phyloP scores from a whole-genome alignment of 2,113 vertebrate species.

The Phalacrocorax pelagicus region DNA sequence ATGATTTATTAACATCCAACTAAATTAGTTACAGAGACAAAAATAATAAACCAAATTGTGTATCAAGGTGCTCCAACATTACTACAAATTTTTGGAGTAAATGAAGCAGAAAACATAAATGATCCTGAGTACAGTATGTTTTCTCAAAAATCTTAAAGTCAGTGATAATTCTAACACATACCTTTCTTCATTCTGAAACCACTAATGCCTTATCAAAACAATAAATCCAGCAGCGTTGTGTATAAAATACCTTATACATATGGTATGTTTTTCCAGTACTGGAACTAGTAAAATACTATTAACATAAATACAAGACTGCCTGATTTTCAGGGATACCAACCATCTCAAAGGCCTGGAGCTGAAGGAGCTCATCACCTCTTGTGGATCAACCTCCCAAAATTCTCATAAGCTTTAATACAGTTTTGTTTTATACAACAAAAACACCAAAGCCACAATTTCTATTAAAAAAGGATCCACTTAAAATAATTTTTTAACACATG shows the following conservation, averaged over 20 bases:
- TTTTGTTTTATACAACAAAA: constrained; percentile 19
- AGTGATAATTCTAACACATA: not conserved
- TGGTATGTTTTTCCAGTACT: not conserved
- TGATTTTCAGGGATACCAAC: not conserved
- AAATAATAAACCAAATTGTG: constrained; percentile 3
- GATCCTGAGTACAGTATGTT: not conserved
- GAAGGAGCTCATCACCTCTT: not conserved
- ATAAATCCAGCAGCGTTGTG: not conserved
- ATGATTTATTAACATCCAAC: constrained; percentile 57
- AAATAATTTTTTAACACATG: constrained; percentile 25
- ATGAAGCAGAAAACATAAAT: constrained; percentile 6
- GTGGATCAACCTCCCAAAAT: not conserved
- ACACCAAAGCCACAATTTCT: constrained; percentile 24
- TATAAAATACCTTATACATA: not conserved
- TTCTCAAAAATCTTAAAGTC: not conserved
- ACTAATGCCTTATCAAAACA: not conserved
- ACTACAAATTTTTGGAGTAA: not conserved
- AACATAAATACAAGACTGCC: not conserved
- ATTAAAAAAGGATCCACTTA: constrained; percentile 25
- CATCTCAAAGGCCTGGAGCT: not conserved
- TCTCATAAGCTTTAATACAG: not conserved
- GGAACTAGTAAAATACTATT: not conserved
- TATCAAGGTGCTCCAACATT: not conserved
- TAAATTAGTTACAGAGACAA: constrained; percentile 48
- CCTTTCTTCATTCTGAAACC: not conserved